These are phyloP conservation scores for Rhimphoctona megacephalus DNA, from an alignment of 2,888 invertebrate genomes.

Conservation along the genomic window DNA sequence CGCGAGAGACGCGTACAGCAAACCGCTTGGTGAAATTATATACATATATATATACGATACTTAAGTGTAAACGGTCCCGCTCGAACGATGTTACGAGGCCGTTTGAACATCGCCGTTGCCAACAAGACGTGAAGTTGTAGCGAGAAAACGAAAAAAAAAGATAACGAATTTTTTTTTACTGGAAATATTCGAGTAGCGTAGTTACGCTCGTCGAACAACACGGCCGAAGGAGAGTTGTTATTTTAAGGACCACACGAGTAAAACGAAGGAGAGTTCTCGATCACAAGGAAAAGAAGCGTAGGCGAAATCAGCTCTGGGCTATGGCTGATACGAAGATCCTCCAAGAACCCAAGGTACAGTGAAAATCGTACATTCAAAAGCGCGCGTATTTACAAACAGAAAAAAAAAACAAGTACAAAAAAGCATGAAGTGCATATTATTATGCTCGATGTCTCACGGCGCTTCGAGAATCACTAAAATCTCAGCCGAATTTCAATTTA, in stretches of 20 bases:
- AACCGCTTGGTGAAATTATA: conserved; percentile 9
- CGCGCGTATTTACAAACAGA: background rate
- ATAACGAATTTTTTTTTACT: background rate
- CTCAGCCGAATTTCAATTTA: conserved; percentile 10
- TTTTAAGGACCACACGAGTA: conserved; percentile 25
- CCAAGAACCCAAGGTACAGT: conserved; percentile 62
- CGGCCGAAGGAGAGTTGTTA: background rate
- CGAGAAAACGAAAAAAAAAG: background rate
- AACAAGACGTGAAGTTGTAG: conserved; percentile 27
- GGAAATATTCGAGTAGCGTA: background rate
- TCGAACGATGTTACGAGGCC: conserved; percentile 63
- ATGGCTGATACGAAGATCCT: conserved; percentile 67
- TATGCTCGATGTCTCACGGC: background rate
- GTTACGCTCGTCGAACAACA: background rate
- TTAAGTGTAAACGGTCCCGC: conserved; percentile 51
- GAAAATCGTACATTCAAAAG: background rate
- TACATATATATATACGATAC: conserved; percentile 11
- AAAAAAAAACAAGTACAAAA: background rate
- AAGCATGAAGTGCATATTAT: background rate
- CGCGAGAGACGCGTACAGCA: conserved; percentile 36
- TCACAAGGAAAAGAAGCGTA: conserved; percentile 36
- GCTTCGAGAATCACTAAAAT: conserved; percentile 35
- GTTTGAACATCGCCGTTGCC: conserved; percentile 52
- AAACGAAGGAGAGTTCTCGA: conserved; percentile 25
- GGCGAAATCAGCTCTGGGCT: conserved; percentile 62